Base-by-base conservation (phyloP, 2,113 vertebrate genomes). In the Chaenocephalus aceratus region DNA sequence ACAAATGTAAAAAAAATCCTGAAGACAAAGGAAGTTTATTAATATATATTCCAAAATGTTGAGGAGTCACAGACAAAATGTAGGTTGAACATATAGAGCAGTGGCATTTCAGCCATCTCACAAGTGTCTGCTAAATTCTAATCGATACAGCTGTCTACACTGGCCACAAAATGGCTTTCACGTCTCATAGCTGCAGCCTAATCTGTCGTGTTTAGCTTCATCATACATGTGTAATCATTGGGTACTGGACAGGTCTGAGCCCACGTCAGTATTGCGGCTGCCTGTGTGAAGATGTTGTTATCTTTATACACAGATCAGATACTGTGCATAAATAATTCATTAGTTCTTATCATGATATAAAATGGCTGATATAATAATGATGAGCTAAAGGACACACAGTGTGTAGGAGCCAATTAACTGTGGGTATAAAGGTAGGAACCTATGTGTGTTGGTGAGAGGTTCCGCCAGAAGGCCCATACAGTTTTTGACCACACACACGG, bases 81-180 rank as follows among this genome's bases (percentile, higher is more conserved):
- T 14, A 1, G 46, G 15, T n/a, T 45, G 41, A 65, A 56, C 21
- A 15, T 12, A 23, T 14, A n/a, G 3, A 41, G 44, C 45, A 58
- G 45, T 58, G 26, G 26, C 6, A 41, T 41, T 66, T 68, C 10
- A 41, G 12, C 73, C 26, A 52, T 21, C 26, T 66, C 44, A 76
- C 3, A 5, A 44, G 54, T 15, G n/a, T 66, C 62, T 66, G 53
- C 58, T 67, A 5, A 11, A 72, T 26, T 51, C 1, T 6, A 58
- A 75, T 58, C 62, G 36, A 76, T 58, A 41, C 30, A 62, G 58
- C 48, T 12, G 49, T 44, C 48, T 44, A 53, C 23, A 62, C 12
- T 51, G 7, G 10, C 13, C 14, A 30, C n/a, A 62, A 26, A 52
- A 52, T 48, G 53, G 8, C 21, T 57, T 21, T 58, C 53, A 8